Evolutionary conservation across 2,113 vertebrate species (phyloP), one percentile per base, ranked within the genome.

Genomic region (Ailurus styani): DNA sequence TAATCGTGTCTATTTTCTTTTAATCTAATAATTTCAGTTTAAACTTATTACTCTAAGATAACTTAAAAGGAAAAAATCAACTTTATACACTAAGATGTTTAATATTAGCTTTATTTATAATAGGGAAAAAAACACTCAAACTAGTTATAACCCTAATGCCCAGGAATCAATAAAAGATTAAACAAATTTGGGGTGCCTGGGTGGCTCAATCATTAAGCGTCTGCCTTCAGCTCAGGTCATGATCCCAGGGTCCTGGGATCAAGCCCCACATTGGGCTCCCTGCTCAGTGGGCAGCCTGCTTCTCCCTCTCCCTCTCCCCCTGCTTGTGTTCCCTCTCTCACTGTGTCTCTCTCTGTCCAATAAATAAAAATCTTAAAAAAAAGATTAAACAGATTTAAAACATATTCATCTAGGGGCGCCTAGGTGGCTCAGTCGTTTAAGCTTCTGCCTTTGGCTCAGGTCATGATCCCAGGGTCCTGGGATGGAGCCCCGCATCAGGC

Each of bases 21-120:
- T 89, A 81, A 84, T 55, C 31, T 68, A 91, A 55, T 45, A 88
- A 96, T 90, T 86, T 82, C 21, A 87, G 40, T 70, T 85, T 96
- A 92, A 96, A 92, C 21, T n/a, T 89, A 77, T 45, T 66, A 60
- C 83, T 84, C 54, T 85, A 91, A 60, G 27, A 52, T 54, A 72
- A 57, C 68, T 85, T 78, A 96, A 93, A 87, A 90, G 29, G 20
- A 87, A 84, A 94, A 86, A 75, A 72, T 7, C 7, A 88, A 7
- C 54, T 66, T 27, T 89, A 34, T 68, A 89, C 75, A 87, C 50
- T 72, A 95, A 94, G 15, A 83, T 31, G 14, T 89, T 77, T 66
- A 21, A 21, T 50, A 90, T 72, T 21, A 57, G 27, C 27, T 81
- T 95, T 87, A 81, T 91, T 91, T 81, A 90, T 85, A 85, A 77